Evolutionary conservation across 2,113 vertebrate species (phyloP).

Genomic region (Phrynocephalus versicolor): DNA sequence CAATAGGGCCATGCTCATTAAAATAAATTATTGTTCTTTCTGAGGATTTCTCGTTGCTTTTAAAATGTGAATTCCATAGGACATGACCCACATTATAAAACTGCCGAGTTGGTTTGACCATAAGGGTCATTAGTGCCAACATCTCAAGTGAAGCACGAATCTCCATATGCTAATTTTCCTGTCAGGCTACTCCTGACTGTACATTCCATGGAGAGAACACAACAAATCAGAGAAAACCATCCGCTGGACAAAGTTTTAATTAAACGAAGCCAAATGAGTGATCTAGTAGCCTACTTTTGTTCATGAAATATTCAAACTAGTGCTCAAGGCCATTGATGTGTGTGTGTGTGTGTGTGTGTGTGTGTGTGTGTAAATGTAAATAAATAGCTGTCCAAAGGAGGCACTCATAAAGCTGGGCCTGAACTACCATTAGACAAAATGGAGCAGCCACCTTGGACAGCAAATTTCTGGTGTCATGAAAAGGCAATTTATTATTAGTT

Average conservation of each 20-base stretch:
- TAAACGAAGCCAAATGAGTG: background rate
- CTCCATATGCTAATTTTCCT: background rate
- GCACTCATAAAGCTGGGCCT: background rate
- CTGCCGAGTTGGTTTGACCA: background rate
- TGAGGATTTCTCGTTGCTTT: constrained; percentile 54
- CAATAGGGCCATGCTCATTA: constrained; percentile 40
- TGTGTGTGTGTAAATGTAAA: background rate
- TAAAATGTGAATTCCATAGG: constrained; percentile 8
- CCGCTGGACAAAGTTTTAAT: background rate
- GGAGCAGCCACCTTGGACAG: background rate
- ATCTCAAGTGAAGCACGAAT: background rate
- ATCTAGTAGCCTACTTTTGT: background rate
- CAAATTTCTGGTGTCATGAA: background rate
- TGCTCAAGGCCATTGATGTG: background rate
- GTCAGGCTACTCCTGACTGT: background rate
- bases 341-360: background rate
- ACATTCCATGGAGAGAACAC: background rate
- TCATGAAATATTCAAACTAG: background rate
- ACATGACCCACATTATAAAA: background rate
- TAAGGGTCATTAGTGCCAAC: background rate
- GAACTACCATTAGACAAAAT: background rate
- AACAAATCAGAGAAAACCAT: background rate
- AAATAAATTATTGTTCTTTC: background rate
- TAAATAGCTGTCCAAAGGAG: background rate
- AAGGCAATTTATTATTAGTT: background rate